Evolutionary conservation across 2,888 invertebrate species (phyloP), one percentile per base, ranked within the genome.

Genomic region (Drosophila austrosaltans): DNA sequence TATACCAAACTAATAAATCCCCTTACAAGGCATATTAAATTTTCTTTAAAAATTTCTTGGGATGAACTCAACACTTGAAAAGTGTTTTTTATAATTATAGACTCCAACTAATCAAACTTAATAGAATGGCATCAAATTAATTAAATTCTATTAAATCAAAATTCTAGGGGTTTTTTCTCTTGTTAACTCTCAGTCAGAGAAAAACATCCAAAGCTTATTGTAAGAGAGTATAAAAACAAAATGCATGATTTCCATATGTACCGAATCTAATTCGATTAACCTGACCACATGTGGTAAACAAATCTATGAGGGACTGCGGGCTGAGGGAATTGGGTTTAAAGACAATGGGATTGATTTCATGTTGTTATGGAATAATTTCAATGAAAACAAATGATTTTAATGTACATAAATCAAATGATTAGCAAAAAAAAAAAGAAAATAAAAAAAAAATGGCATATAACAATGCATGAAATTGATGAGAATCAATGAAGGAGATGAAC

Each of bases 401-500:
- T 76, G 76, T 73, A 76, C 78, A 80, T 87, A 74, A 82, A 82
- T 82, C 81, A 78, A 76, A 78, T 78, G 69, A 82, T 85, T 71
- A 74, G 69, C 67, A 77, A 68, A 28, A 28, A 28, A 28, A 28
- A 28, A 30, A 72, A 16, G 16, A 68, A 28, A 28, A 28, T 3
- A 16, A 3, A 1, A 28, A 28, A 69, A 70, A 66, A 64, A 53
- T 53, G 22, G 61, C 36, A 20, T 30, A 63, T 30, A 44, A 28
- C 32, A 39, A 58, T 36, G 48, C 65, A 22, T 48, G 6, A 54
- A 67, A 63, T 61, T 74, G 58, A 59, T 61, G 66, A 53, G 58
- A 64, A 42, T 16, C 40, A 7, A 30, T n/a, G 8, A 8, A 36
- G 10, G 64, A 39, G 10, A 8, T 36, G 3, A 25, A n/a, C 6